Evolutionary conservation across 2,888 invertebrate genomes (phyloP).

Genomic region (Altica lythri): DNA sequence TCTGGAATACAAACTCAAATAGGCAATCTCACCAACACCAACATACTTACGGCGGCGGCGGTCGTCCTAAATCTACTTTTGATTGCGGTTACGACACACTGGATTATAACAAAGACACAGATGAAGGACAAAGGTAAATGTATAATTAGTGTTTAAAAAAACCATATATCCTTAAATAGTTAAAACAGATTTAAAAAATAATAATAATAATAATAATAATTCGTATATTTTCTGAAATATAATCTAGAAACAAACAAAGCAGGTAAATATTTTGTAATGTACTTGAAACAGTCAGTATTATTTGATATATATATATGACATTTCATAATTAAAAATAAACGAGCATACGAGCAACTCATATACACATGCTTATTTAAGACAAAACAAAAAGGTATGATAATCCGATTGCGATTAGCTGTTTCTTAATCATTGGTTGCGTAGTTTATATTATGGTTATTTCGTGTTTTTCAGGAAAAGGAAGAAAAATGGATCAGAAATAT

Average conservation of each 20-base stretch:
- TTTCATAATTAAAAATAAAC: too few species aligned
- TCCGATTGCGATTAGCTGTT: too few species aligned
- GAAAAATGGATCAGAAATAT: constrained; percentile 14
- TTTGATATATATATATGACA: too few species aligned
- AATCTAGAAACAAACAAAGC: too few species aligned
- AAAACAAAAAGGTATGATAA: too few species aligned
- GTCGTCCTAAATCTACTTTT: too few species aligned
- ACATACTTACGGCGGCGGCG: constrained; percentile 11
- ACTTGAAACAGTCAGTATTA: too few species aligned
- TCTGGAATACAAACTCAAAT: constrained; percentile 16
- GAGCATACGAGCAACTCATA: too few species aligned
- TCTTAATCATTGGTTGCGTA: too few species aligned
- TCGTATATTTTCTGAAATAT: constrained; percentile 4
- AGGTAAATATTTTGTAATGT: too few species aligned
- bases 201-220: background rate
- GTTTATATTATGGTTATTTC: too few species aligned
- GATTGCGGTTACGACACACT: constrained; percentile 10
- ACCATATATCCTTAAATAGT: background rate
- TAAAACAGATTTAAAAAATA: background rate
- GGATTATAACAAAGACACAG: background rate
- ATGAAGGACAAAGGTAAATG: constrained; percentile 4
- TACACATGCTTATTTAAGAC: too few species aligned
- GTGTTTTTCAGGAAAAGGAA: constrained; percentile 15
- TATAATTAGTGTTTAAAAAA: constrained; percentile 1
- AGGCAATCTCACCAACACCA: background rate